Conservation (phyloP, 2,888 invertebrate species). For the Spisula subtruncata region DNA sequence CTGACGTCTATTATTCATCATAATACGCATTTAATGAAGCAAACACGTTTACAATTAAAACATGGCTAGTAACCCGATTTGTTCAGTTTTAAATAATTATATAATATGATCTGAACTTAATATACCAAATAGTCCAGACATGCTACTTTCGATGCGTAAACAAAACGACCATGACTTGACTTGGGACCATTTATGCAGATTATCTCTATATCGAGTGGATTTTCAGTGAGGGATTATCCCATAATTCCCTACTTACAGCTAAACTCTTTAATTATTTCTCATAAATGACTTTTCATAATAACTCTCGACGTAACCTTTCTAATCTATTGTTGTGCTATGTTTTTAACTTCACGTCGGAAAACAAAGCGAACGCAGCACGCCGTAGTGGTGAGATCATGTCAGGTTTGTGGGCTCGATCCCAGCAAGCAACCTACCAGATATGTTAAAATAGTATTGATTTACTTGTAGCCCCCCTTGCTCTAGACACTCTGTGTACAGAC, state of each 20-base stretch:
- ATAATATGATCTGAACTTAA: not conserved
- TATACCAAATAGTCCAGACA: not conserved
- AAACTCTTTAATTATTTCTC: not conserved
- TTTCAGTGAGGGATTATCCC: not conserved
- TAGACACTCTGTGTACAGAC: no score
- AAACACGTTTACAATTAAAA: not conserved
- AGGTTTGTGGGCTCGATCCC: no score
- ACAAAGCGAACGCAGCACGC: no score
- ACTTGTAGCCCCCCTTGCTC: no score
- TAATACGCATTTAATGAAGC: not conserved
- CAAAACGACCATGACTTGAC: not conserved
- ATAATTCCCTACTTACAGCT: not conserved
- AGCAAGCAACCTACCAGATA: no score
- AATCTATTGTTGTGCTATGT: not conserved
- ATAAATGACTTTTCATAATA: not conserved
- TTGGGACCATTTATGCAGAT: not conserved
- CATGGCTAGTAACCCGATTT: no score
- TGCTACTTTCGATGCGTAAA: not conserved
- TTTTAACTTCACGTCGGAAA: not conserved
- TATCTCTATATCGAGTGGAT: not conserved
- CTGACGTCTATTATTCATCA: not conserved
- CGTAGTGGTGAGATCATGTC: no score
- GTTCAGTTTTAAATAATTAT: no score
- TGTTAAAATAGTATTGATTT: no score
- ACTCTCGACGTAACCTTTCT: not conserved